phyloP scores from a whole-genome alignment of 2,888 invertebrate species.

The Philhelius pedissequus region DNA sequence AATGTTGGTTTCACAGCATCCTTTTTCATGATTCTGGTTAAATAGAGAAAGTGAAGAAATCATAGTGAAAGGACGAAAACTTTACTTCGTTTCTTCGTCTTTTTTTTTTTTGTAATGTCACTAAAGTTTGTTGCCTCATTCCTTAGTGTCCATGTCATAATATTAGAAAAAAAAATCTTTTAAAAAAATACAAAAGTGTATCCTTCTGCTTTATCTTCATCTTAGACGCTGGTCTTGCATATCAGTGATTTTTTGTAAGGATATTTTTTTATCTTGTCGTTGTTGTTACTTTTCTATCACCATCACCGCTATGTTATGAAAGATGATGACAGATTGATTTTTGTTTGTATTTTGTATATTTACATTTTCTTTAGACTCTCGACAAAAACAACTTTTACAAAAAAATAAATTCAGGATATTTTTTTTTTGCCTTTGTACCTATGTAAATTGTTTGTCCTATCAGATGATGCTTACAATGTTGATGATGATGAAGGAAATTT shows the following conservation, averaged over 20 bases:
- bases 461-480: neutral
- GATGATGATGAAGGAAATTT: neutral
- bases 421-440: neutral
- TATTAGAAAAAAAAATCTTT: neutral
- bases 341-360: constrained; percentile 27
- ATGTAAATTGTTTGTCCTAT: too few species aligned
- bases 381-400: neutral
- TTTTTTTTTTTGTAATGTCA: constrained; percentile 19
- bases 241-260: constrained; percentile 25
- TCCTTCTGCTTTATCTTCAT: neutral
- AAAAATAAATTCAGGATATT: neutral
- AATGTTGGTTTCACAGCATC: neutral
- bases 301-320: constrained; percentile 17
- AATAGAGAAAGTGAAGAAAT: constrained; percentile 56
- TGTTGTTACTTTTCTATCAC: neutral
- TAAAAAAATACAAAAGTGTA: neutral
- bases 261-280: neutral
- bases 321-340: constrained; percentile 57
- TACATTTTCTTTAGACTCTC: neutral
- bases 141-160: constrained; percentile 40
- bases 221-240: constrained; percentile 10
- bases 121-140: constrained; percentile 38
- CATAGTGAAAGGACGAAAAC: constrained; percentile 20
- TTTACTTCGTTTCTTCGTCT: neutral
- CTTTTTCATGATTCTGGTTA: constrained; percentile 46